These are phyloP conservation scores for Synanthedon tipuliformis DNA, from an alignment of 2,888 invertebrate genomes.

Conservation along the genomic window DNA sequence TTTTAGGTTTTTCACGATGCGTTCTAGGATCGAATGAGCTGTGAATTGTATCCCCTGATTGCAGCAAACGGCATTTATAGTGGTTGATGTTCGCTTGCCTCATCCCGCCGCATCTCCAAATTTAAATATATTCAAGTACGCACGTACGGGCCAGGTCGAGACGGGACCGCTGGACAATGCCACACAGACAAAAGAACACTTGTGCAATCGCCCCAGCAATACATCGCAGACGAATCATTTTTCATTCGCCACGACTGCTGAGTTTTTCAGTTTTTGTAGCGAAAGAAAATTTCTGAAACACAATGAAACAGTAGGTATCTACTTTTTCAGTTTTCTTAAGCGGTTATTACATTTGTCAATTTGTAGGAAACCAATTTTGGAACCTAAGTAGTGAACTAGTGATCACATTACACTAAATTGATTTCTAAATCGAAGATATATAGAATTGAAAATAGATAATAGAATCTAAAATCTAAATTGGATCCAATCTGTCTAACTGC, in stretches of 20 bases:
- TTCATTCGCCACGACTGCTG: not conserved
- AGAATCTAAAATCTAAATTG: too few species aligned
- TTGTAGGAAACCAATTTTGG: too few species aligned
- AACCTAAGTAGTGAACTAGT: too few species aligned
- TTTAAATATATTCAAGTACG: conserved; percentile 71
- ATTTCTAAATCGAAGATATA: too few species aligned
- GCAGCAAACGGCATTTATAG: conserved; percentile 54
- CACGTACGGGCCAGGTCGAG: conserved; percentile 51
- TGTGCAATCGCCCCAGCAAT: conserved; percentile 39
- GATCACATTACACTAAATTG: too few species aligned
- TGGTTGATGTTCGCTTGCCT: conserved; percentile 37
- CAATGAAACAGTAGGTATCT: too few species aligned
- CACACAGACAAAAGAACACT: conserved; percentile 56
- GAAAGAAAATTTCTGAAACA: too few species aligned
- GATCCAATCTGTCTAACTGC: too few species aligned
- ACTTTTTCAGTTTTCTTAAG: too few species aligned
- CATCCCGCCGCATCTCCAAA: conserved; percentile 67
- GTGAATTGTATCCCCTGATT: conserved; percentile 52
- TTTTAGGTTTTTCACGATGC: conserved; percentile 38
- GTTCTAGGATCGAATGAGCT: conserved; percentile 48
- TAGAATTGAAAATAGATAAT: too few species aligned
- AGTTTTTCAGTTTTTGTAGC: not conserved
- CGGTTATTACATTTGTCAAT: too few species aligned
- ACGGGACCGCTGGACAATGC: conserved; percentile 60
- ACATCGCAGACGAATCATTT: not conserved